These are phyloP conservation scores for Molossus alvarezi DNA, from an alignment of 2,797 vertebrate species.

Conservation along the genomic window DNA sequence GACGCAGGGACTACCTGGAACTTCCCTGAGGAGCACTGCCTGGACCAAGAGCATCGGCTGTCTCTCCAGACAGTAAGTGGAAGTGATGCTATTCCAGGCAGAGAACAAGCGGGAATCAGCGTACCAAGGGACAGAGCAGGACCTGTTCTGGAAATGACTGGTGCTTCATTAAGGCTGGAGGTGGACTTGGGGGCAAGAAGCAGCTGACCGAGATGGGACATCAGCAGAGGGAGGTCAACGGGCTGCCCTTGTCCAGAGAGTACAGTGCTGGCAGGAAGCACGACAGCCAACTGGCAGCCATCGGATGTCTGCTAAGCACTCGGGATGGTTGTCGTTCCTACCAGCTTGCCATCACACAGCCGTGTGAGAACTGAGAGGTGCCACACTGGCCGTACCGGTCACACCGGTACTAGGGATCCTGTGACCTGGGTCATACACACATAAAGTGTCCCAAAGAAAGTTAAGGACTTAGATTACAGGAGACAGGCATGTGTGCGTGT, in stretches of 20 bases:
- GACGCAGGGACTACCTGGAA: not conserved
- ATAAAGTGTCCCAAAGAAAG: not conserved
- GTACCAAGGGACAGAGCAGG: rapidly evolving
- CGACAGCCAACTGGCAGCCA: rapidly evolving
- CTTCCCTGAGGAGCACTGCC: not conserved
- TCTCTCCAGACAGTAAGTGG: not conserved
- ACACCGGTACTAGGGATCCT: not conserved
- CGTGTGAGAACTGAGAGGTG: not conserved
- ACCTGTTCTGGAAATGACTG: not conserved
- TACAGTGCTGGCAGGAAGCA: rapidly evolving
- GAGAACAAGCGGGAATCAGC: not conserved
- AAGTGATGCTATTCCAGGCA: not conserved
- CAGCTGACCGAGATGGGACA: too few species aligned
- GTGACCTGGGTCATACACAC: not conserved
- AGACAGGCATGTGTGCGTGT: not conserved
- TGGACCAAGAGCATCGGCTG: not conserved
- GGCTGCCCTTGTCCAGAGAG: rapidly evolving
- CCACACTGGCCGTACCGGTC: not conserved
- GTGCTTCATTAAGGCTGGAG: not conserved
- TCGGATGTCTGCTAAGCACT: rapidly evolving
- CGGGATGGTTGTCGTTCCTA: not conserved
- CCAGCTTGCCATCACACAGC: rapidly evolving
- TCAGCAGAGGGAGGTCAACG: rapidly evolving
- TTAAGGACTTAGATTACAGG: not conserved
- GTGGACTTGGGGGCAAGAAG: not conserved